Conservation (phyloP, 2,113 vertebrate species). For the Chaetodon auriga region DNA sequence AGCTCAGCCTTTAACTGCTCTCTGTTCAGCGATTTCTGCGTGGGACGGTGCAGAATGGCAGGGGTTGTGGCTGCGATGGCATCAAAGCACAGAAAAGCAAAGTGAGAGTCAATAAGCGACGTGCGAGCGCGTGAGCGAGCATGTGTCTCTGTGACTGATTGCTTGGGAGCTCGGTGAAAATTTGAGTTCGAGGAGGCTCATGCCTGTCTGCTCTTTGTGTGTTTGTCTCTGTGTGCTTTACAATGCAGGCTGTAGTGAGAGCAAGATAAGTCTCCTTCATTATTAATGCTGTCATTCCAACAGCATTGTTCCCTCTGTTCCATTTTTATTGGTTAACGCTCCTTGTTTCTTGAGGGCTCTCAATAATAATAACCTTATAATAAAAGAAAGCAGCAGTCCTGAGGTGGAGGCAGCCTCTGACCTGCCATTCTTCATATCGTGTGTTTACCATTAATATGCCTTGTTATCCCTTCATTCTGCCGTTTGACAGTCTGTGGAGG, state of each 20-base stretch:
- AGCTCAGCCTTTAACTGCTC: conserved; percentile 40
- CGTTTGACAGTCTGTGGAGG: conserved; percentile 49
- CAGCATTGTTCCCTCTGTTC: conserved; percentile 53
- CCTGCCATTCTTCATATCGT: conserved; percentile 46
- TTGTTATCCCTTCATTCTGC: conserved; percentile 48
- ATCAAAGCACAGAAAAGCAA: conserved; percentile 58
- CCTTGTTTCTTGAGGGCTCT: conserved; percentile 37
- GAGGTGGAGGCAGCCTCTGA: conserved; percentile 22
- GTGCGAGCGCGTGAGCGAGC: conserved; percentile 35
- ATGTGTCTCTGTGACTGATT: conserved; percentile 46
- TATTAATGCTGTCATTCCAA: conserved; percentile 74
- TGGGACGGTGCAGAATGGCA: conserved; percentile 45
- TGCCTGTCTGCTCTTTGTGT: conserved; percentile 19
- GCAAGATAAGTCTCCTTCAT: conserved; percentile 62
- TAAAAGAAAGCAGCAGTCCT: conserved; percentile 21
- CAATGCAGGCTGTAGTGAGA: conserved; percentile 41
- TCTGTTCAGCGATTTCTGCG: conserved; percentile 44
- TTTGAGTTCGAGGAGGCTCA: conserved; percentile 26
- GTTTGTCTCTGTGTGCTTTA: conserved; percentile 36
- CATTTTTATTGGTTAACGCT: conserved; percentile 65
- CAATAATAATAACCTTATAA: conserved; percentile 53
- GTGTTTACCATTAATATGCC: conserved; percentile 68
- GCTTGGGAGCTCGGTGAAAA: conserved; percentile 35
- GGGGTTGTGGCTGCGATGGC: conserved; percentile 40
- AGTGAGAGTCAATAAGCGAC: conserved; percentile 56